Conservation (phyloP, 2,113 vertebrate species). For the Papio anubis region DNA sequence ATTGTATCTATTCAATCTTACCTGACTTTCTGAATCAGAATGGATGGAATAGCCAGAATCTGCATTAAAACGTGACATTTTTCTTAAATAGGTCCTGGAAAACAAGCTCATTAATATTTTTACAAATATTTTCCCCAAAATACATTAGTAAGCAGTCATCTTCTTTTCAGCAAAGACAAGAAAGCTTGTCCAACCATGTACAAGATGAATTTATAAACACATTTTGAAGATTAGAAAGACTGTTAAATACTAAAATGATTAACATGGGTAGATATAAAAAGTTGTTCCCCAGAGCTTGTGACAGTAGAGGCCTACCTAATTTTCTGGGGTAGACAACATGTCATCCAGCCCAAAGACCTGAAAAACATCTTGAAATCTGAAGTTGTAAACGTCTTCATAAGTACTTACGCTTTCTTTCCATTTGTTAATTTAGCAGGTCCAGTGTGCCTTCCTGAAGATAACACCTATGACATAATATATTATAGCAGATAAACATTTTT, state of each 20-base stretch:
- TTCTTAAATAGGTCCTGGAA: slow-evolving; percentile 80
- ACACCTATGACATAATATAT: slow-evolving; percentile 75
- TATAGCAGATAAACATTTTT: slow-evolving; percentile 42
- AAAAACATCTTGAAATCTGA: slow-evolving; percentile 12
- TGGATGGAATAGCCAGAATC: slow-evolving; percentile 85
- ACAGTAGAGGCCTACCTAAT: background rate
- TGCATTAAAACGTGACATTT: slow-evolving; percentile 63
- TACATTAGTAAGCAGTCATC: background rate
- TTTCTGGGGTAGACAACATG: background rate
- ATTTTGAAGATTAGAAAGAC: background rate
- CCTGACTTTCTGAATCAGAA: slow-evolving; percentile 93
- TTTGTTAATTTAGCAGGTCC: slow-evolving; percentile 79
- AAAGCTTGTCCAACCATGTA: background rate
- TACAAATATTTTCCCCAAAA: slow-evolving; percentile 33
- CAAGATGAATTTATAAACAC: background rate
- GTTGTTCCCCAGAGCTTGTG: background rate
- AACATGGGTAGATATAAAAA: background rate
- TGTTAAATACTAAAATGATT: slow-evolving; percentile 20
- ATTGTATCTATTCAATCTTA: slow-evolving; percentile 69
- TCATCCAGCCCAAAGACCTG: background rate
- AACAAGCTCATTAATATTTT: slow-evolving; percentile 44
- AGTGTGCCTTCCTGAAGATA: slow-evolving; percentile 84
- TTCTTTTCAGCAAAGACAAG: slow-evolving; percentile 29
- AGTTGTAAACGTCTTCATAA: background rate
- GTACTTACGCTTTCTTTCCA: slow-evolving; percentile 85